Percentiles rank a stretch among this genome's conserved stretches.
These are phyloP conservation scores for Acleris cristana DNA, from an alignment of 2,888 invertebrate species.

Conservation along the genomic window DNA sequence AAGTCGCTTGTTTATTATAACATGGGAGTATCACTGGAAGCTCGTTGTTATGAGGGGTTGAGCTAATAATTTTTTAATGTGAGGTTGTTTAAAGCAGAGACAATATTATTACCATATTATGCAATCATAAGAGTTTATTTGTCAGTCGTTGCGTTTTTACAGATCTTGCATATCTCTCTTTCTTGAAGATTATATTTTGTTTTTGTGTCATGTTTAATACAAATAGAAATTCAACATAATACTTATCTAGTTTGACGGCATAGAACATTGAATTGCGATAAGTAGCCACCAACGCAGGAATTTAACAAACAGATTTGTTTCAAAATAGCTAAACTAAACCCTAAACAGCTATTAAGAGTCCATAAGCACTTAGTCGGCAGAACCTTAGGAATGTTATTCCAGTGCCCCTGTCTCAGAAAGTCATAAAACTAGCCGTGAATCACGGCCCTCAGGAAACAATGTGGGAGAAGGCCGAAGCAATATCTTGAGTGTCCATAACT, in stretches of 20 bases:
- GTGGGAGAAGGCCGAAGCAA: slow-evolving; percentile 12
- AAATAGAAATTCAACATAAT: no score
- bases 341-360: background rate
- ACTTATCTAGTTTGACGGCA: no score
- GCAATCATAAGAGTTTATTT: no score
- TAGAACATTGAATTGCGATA: no score
- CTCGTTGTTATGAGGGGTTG: background rate
- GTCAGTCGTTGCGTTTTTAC: no score
- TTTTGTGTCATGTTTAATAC: no score
- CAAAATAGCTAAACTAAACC: background rate
- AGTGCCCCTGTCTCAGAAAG: background rate
- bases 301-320: background rate
- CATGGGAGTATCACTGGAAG: background rate
- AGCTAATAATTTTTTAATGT: background rate
- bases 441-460: slow-evolving; percentile 6
- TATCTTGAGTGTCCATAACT: slow-evolving; percentile 2
- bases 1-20: slow-evolving; percentile 12
- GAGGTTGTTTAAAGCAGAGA: background rate
- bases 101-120: no score
- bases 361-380: background rate
- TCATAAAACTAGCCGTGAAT: slow-evolving; percentile 6
- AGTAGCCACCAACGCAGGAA: no score
- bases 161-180: no score
- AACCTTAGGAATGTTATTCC: background rate
- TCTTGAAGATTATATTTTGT: no score